Conservation (phyloP, 2,888 invertebrate species). For the Phengaris alcon region DNA sequence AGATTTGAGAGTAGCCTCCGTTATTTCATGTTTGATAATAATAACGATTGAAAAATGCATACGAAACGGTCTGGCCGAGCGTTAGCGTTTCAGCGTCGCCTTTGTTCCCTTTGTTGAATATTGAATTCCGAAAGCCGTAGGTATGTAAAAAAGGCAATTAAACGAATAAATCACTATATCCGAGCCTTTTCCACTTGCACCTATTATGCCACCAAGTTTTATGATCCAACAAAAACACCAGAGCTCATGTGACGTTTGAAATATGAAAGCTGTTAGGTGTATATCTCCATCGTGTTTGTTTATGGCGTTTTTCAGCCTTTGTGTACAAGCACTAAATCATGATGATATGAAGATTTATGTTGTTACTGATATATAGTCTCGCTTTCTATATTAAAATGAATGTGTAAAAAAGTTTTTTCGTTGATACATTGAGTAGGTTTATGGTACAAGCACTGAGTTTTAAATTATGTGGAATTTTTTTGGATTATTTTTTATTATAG, state of each 20-base stretch:
- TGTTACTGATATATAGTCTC: slow-evolving; percentile 55
- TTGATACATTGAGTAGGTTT: not conserved
- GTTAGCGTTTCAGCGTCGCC: slow-evolving; percentile 49
- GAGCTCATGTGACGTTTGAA: slow-evolving; percentile 63
- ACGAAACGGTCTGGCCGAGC: slow-evolving; percentile 29
- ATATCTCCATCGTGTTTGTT: slow-evolving; percentile 67
- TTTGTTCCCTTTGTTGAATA: slow-evolving; percentile 65
- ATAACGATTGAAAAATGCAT: slow-evolving; percentile 32
- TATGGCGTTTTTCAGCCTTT: slow-evolving; percentile 59
- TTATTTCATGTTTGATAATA: slow-evolving; percentile 27
- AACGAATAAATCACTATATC: slow-evolving; percentile 70
- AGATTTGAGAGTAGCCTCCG: slow-evolving; percentile 19
- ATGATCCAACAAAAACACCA: slow-evolving; percentile 44
- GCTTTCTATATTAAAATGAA: slow-evolving; percentile 42
- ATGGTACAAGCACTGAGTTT: not conserved
- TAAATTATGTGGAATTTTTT: not conserved
- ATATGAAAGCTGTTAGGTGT: slow-evolving; percentile 72
- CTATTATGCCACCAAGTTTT: slow-evolving; percentile 56
- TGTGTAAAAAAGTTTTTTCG: slow-evolving; percentile 23
- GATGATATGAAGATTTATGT: slow-evolving; percentile 47
- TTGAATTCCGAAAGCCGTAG: slow-evolving; percentile 61
- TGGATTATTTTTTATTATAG: not conserved
- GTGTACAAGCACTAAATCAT: slow-evolving; percentile 64
- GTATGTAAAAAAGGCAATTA: slow-evolving; percentile 66
- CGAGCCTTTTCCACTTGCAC: slow-evolving; percentile 52